phyloP scores from a whole-genome alignment of 1,140 invertebrate genomes.

The Bombus difficillimus region DNA sequence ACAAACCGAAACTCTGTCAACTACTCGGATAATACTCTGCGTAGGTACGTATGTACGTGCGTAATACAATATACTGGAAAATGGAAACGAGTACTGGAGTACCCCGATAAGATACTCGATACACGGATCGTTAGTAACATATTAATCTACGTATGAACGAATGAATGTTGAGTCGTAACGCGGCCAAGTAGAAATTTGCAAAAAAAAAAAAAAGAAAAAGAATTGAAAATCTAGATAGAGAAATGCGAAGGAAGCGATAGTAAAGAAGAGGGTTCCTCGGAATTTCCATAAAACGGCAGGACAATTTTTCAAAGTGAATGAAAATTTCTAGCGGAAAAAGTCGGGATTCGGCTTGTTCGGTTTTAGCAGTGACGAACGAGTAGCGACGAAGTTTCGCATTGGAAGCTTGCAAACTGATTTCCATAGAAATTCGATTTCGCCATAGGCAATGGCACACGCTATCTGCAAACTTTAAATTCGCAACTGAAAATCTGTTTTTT shows the following conservation, averaged over 20 bases:
- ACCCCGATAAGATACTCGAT: too few relatives aligned
- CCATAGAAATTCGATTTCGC: slow-evolving; percentile 48
- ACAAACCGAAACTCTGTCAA: too few relatives aligned
- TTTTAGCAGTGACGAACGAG: neutral
- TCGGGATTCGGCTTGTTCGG: neutral
- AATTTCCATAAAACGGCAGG: slow-evolving; percentile 19
- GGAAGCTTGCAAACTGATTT: slow-evolving; percentile 29
- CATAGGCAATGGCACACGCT: neutral
- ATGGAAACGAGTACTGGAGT: too few relatives aligned
- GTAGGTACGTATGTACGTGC: too few relatives aligned
- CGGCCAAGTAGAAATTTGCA: neutral
- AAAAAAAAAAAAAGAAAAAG: neutral
- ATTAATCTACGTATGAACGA: too few relatives aligned
- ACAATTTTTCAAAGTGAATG: slow-evolving; percentile 14
- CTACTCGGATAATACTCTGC: too few relatives aligned
- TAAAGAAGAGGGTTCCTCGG: too few relatives aligned
- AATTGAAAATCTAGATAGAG: neutral
- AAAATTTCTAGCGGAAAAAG: slow-evolving; percentile 6
- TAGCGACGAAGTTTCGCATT: slow-evolving; percentile 11
- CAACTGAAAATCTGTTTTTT: neutral
- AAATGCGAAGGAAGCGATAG: neutral
- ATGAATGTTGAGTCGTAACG: neutral
- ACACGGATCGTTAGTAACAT: too few relatives aligned
- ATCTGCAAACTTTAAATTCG: neutral
- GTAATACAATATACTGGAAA: too few relatives aligned